Conservation (phyloP, 2,797 vertebrate genomes). For the Premnoplex brunnescens region DNA sequence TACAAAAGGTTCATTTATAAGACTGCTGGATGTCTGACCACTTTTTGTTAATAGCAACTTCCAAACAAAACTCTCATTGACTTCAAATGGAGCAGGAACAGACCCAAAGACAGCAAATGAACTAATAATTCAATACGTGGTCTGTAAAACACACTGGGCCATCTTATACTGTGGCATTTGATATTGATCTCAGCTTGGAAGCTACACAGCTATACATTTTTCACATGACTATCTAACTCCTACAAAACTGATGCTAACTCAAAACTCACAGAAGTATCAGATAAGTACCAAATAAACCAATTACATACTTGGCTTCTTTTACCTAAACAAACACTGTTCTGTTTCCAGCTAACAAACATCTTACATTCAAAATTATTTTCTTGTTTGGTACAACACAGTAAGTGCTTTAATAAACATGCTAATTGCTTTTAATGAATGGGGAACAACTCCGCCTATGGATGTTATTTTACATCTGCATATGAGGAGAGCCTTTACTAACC, state of each 20-base stretch:
- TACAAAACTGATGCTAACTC: constrained; percentile 10
- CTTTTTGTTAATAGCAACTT: constrained; percentile 63
- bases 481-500: neutral
- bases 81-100: constrained; percentile 61
- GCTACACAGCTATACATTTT: constrained; percentile 13
- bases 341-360: neutral
- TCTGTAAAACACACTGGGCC: constrained; percentile 36
- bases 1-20: constrained; percentile 68
- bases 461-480: neutral
- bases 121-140: constrained; percentile 45
- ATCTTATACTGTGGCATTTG: constrained; percentile 47
- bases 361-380: neutral
- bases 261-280: neutral
- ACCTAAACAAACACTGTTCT: neutral
- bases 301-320: neutral
- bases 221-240: neutral
- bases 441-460: neutral
- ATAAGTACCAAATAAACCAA: neutral
- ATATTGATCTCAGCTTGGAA: constrained; percentile 57
- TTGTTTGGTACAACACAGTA: neutral
- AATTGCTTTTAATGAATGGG: neutral
- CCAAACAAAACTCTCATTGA: constrained; percentile 69
- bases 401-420: neutral
- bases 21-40: constrained; percentile 51
- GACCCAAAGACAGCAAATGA: constrained; percentile 71